Base-by-base conservation (phyloP, 1,140 invertebrate genomes). In the Anastrepha ludens region DNA sequence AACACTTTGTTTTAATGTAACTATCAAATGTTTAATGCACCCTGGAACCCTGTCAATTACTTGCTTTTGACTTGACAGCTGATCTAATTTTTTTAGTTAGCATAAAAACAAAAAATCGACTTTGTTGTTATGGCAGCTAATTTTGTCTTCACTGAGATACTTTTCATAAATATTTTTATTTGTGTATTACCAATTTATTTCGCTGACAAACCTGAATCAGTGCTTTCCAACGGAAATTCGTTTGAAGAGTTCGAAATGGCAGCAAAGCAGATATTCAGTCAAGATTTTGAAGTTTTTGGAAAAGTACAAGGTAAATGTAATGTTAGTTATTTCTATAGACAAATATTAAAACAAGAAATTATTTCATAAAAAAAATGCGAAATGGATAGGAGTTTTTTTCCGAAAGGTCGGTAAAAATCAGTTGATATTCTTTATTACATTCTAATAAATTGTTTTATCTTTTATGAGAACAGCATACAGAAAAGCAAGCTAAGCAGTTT, bases 261-360 rank as follows among this genome's bases (percentile, higher is more conserved):
- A 44, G 65, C 60, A 47, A 86, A 88, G n/a, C 88, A 86, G 17
- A 59, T 86, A 15, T 91, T 87, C 58, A 62, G 89, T 11, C 89
- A 88, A 62, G 93, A 94, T 88, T 95, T 95, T 88, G 95, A 95
- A 90, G 94, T 95, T 3, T 95, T 94, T 87, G 95, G 95, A 15
- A 94, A 93, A 89, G 95, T 95, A 2, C 95, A 95, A 93, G 94
- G 95, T 89, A 92, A 41, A 17, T 78, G 4, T 62, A 20, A 88
- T 41, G 20, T 9, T 11, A 85, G 62, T 44, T 44, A 39, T 65
- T 44, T 86, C 17, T 47, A n/a, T 58, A 78, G 5, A 3, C 17
- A 81, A 29, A 29, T 29, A 29, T 29, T 29, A 29, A 29, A 55
- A 58, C 17, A 62, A 11, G 6, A 41, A 29, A 86, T 55, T 86